These are phyloP conservation scores for Rhinichthys klamathensis DNA, from an alignment of 2,113 vertebrate genomes.

Conservation along the genomic window DNA sequence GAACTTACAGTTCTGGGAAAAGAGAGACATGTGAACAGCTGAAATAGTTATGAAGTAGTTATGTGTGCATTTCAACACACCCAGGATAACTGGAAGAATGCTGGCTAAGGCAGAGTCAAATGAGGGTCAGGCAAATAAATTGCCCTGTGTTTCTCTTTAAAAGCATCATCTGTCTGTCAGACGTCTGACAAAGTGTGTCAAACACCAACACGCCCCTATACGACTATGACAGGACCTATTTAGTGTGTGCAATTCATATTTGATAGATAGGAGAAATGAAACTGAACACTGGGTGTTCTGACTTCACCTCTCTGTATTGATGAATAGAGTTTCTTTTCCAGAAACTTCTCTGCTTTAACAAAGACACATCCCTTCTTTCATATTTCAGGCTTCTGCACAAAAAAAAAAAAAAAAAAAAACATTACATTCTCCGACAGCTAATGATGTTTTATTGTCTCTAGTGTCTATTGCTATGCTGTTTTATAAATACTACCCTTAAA, in stretches of 20 bases:
- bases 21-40: background rate
- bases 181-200: slow-evolving; percentile 38
- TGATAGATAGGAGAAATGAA: slow-evolving; percentile 44
- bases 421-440: background rate
- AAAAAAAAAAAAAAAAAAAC: background rate
- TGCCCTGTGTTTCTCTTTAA: slow-evolving; percentile 44
- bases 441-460: slow-evolving; percentile 15
- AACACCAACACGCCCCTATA: slow-evolving; percentile 36
- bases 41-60: background rate
- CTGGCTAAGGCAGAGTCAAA: slow-evolving; percentile 7
- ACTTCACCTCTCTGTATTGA: slow-evolving; percentile 42
- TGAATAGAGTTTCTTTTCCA: slow-evolving; percentile 29
- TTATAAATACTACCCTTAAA: background rate
- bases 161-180: slow-evolving; percentile 34
- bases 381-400: background rate
- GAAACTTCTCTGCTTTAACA: slow-evolving; percentile 22
- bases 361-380: background rate
- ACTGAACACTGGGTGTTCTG: slow-evolving; percentile 45
- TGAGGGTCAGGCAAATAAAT: slow-evolving; percentile 50
- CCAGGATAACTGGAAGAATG: slow-evolving; percentile 20
- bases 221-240: background rate
- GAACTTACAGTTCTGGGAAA: background rate
- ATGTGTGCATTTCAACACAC: background rate
- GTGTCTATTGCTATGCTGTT: background rate
- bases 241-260: slow-evolving; percentile 18